phyloP scores from a whole-genome alignment of 2,888 invertebrate genomes.

The Acronicta alni region DNA sequence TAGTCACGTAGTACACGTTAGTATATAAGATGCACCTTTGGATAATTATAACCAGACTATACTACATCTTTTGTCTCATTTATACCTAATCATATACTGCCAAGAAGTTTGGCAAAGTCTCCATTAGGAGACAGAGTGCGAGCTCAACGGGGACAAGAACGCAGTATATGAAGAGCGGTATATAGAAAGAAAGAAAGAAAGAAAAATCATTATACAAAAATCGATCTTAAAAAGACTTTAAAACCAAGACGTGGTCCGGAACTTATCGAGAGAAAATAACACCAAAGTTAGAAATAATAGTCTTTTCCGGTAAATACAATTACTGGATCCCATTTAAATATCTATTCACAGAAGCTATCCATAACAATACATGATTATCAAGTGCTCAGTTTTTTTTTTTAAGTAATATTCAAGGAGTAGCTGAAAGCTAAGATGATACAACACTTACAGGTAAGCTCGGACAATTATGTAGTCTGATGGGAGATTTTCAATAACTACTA shows the following conservation, averaged over 20 bases:
- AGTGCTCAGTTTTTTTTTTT: conserved; percentile 3
- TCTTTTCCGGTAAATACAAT: neutral
- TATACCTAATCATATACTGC: too few relatives aligned
- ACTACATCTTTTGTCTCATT: too few relatives aligned
- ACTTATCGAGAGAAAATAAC: conserved; percentile 5
- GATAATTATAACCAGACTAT: too few relatives aligned
- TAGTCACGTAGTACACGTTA: too few relatives aligned
- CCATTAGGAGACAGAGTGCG: conserved; percentile 4
- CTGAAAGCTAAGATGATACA: neutral
- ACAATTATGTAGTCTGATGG: conserved; percentile 1
- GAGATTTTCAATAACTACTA: conserved; percentile 3
- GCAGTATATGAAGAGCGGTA: conserved; percentile 5
- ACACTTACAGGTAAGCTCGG: neutral
- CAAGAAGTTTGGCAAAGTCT: too few relatives aligned
- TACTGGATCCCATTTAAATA: conserved; percentile 8
- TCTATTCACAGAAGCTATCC: conserved; percentile 2
- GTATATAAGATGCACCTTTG: too few relatives aligned
- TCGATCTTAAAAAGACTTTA: neutral
- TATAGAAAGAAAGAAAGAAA: too few relatives aligned
- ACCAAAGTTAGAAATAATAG: conserved; percentile 1
- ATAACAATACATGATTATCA: conserved; percentile 1
- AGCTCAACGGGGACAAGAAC: conserved; percentile 1
- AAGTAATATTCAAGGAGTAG: neutral
- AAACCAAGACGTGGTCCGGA: conserved; percentile 6
- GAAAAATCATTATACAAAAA: too few relatives aligned